These are phyloP conservation scores for Trilocha varians DNA, from an alignment of 2,888 invertebrate genomes.

Conservation along the genomic window DNA sequence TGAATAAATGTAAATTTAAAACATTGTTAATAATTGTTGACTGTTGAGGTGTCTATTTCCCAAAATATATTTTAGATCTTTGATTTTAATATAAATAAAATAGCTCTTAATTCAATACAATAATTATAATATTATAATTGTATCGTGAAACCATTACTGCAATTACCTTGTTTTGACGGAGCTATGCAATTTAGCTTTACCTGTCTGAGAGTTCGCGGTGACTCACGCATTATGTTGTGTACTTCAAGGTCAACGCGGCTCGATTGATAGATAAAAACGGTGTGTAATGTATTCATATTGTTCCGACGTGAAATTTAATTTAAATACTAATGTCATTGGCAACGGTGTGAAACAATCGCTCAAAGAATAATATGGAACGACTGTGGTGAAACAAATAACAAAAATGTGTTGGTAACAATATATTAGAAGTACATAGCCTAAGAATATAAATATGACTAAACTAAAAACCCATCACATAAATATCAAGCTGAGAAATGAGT, in stretches of 20 bases:
- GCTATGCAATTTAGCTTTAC: constrained; percentile 25
- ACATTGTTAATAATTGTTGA: no score
- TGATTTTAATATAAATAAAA: no score
- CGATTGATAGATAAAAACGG: constrained; percentile 18
- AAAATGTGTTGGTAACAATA: not conserved
- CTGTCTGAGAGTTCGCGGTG: constrained; percentile 29
- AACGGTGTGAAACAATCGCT: not conserved
- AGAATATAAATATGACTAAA: not conserved
- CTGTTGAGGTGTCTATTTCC: no score
- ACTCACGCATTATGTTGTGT: constrained; percentile 28
- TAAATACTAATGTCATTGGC: not conserved
- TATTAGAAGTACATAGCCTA: not conserved
- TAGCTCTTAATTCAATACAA: no score
- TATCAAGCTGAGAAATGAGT: not conserved
- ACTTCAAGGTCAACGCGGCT: constrained; percentile 27
- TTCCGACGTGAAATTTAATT: not conserved
- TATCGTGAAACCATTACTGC: constrained; percentile 12
- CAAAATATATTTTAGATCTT: no score
- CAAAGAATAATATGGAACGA: not conserved
- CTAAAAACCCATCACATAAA: not conserved
- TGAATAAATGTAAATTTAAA: no score
- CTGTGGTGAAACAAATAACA: not conserved
- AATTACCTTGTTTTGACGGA: constrained; percentile 30
- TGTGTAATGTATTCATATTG: constrained; percentile 2
- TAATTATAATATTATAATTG: no score